phyloP scores from a whole-genome alignment of 92 coral and sea anemone genomes.

The Epizoanthus illoricatus region DNA sequence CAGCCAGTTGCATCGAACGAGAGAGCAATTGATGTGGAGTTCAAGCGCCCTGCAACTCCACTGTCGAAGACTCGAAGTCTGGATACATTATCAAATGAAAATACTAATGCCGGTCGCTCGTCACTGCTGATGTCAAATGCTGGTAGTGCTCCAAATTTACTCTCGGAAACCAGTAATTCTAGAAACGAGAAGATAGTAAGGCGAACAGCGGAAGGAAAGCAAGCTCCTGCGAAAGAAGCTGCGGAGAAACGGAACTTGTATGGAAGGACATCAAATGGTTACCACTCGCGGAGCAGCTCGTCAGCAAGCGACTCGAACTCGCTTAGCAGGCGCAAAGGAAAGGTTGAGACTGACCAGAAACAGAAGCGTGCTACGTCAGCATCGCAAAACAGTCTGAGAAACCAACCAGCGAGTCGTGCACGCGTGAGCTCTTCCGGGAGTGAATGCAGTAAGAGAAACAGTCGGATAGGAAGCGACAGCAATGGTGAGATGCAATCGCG shows the following conservation, averaged over 20 bases:
- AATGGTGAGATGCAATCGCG: not conserved
- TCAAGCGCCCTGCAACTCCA: slow-evolving; percentile 29
- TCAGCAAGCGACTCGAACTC: slow-evolving; percentile 22
- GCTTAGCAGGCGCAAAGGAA: not conserved
- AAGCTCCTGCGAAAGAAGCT: not conserved
- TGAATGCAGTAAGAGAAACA: not conserved
- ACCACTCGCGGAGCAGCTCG: slow-evolving; percentile 2
- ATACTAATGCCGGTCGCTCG: not conserved
- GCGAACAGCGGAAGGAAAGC: not conserved
- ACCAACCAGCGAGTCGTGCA: not conserved
- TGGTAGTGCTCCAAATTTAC: slow-evolving; percentile 28
- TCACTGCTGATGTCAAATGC: not conserved
- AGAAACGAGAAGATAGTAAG: no score
- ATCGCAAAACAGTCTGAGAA: not conserved
- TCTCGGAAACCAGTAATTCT: not conserved
- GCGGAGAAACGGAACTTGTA: not conserved
- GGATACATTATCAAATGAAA: slow-evolving; percentile 1
- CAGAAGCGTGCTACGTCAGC: not conserved
- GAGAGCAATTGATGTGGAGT: slow-evolving; percentile 42
- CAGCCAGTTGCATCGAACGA: slow-evolving; percentile 35
- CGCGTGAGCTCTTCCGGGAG: not conserved
- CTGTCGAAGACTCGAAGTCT: slow-evolving; percentile 35
- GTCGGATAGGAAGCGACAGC: not conserved
- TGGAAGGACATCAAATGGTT: not conserved
- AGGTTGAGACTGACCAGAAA: not conserved